These are phyloP conservation scores for Dolichopus griseipennis DNA, from an alignment of 2,888 invertebrate species.

Conservation along the genomic window DNA sequence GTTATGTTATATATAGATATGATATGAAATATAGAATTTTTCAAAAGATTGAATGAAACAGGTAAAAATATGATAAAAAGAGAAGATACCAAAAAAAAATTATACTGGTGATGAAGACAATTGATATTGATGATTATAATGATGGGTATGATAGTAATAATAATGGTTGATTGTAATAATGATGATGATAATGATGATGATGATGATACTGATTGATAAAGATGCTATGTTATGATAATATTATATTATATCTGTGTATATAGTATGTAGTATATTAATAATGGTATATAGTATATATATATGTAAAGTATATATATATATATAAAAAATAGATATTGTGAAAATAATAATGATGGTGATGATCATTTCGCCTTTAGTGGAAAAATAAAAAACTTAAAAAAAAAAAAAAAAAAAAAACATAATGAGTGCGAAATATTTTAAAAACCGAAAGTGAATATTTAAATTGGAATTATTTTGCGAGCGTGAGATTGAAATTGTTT, in stretches of 20 bases:
- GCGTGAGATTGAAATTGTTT: constrained; percentile 3
- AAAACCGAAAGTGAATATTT: constrained; percentile 6
- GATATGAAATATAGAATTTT: neutral
- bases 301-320: no score
- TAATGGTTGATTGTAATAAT: no score
- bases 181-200: no score
- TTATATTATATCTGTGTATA: no score
- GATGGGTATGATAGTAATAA: neutral
- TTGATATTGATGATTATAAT: neutral
- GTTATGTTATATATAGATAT: no score
- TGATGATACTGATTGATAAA: neutral
- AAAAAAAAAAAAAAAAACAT: neutral
- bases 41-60: neutral
- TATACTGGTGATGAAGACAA: neutral
- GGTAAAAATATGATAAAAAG: neutral
- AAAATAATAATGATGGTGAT: neutral
- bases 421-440: constrained; percentile 3
- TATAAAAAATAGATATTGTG: no score
- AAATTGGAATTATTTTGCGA: constrained; percentile 4
- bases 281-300: neutral
- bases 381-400: neutral
- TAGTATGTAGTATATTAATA: neutral
- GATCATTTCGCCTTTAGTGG: constrained; percentile 6
- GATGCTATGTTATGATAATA: neutral
- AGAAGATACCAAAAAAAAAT: neutral